phyloP scores from a whole-genome alignment of 2,888 invertebrate genomes.

The Drosophila pegasa region DNA sequence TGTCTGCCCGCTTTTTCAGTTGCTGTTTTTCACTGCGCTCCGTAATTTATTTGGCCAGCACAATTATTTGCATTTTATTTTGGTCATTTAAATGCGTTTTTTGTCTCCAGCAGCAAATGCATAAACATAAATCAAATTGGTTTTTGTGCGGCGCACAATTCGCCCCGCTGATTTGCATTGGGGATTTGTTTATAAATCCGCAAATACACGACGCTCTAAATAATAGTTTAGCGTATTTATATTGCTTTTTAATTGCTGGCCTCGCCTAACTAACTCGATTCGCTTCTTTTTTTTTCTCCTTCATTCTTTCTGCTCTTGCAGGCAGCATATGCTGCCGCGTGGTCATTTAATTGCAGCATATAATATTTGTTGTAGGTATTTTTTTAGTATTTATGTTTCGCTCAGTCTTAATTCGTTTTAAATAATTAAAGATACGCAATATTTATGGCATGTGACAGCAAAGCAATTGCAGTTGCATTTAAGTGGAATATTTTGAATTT shows the following conservation, averaged over 20 bases:
- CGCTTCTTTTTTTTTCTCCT: background rate
- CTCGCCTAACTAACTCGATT: constrained; percentile 15
- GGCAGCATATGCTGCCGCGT: constrained; percentile 49
- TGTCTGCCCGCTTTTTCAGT: constrained; percentile 47
- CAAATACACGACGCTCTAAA: constrained; percentile 61
- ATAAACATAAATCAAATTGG: constrained; percentile 75
- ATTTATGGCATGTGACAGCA: constrained; percentile 25
- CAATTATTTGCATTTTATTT: constrained; percentile 74
- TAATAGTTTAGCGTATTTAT: constrained; percentile 65
- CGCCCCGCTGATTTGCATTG: constrained; percentile 65
- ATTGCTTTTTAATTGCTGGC: constrained; percentile 73
- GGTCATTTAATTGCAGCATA: constrained; percentile 25
- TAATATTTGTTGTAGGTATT: constrained; percentile 13
- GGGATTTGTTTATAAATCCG: constrained; percentile 77
- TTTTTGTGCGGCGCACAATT: constrained; percentile 50
- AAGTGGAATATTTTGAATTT: background rate
- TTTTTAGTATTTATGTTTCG: background rate
- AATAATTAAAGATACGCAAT: constrained; percentile 34
- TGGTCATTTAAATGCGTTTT: constrained; percentile 41
- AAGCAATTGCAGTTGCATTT: constrained; percentile 6
- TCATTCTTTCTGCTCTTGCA: background rate
- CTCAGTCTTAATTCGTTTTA: constrained; percentile 1
- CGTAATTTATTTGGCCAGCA: constrained; percentile 66
- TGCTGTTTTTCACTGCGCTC: constrained; percentile 36
- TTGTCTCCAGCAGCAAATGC: constrained; percentile 41